Conservation (phyloP, 2,888 invertebrate genomes). For the Amphipoea lucens region DNA sequence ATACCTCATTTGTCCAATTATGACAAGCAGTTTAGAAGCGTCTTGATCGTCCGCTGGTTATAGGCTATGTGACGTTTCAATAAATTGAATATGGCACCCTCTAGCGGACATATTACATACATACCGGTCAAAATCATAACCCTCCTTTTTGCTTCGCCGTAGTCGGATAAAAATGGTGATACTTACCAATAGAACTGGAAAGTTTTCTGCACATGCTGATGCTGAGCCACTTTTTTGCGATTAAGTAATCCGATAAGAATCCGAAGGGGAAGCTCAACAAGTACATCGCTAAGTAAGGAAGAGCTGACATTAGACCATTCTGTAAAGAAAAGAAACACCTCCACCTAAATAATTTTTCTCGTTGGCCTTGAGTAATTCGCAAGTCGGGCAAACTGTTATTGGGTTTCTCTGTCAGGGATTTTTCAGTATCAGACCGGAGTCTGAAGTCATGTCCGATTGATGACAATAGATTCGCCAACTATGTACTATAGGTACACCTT, state of each 20-base stretch:
- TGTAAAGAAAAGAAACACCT: conserved; percentile 67
- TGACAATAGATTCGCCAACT: background rate
- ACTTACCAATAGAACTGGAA: conserved; percentile 80
- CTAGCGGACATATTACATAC: no score
- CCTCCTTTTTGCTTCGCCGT: no score
- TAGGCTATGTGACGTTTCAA: no score
- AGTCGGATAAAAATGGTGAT: background rate
- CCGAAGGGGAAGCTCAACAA: conserved; percentile 86
- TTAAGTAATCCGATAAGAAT: conserved; percentile 89
- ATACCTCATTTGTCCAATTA: no score
- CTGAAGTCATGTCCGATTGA: background rate
- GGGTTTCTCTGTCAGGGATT: background rate
- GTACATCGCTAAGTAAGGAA: conserved; percentile 94
- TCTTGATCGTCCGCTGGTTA: no score
- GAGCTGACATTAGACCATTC: conserved; percentile 93
- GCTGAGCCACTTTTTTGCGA: conserved; percentile 88
- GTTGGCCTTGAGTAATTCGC: no score
- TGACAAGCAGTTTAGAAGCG: no score
- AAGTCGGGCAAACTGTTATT: background rate
- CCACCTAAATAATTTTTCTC: background rate
- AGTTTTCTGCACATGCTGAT: conserved; percentile 86
- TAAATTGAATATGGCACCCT: no score
- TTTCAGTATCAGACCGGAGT: background rate
- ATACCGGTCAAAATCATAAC: no score
- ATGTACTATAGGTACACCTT: background rate